Conservation (phyloP, 2,113 vertebrate genomes). For the Aphyosemion australe region DNA sequence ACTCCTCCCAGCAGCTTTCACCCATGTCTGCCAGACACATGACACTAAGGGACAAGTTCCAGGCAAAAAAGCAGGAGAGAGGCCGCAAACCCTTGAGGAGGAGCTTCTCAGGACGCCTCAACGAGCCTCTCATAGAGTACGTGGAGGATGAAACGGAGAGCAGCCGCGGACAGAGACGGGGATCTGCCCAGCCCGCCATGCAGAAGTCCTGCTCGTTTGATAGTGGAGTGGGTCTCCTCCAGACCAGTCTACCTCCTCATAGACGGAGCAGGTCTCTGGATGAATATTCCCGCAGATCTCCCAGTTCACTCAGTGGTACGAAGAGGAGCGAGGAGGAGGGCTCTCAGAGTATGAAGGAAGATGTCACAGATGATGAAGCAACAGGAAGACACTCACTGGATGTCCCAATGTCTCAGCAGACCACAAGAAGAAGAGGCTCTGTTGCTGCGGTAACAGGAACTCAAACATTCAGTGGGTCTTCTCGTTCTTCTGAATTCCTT, state of each 20-base stretch:
- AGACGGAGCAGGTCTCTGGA: conserved; percentile 86
- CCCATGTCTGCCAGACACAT: conserved; percentile 78
- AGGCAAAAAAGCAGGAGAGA: conserved; percentile 82
- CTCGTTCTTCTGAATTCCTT: conserved; percentile 19
- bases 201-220: conserved; percentile 84
- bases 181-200: conserved; percentile 61
- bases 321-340: conserved; percentile 52
- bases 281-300: conserved; percentile 59
- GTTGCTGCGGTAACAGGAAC: conserved; percentile 10
- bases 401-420: conserved; percentile 24
- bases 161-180: conserved; percentile 61
- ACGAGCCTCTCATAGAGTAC: conserved; percentile 91
- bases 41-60: conserved; percentile 74
- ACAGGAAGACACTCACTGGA: conserved; percentile 29
- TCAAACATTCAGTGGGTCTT: not conserved
- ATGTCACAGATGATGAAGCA: conserved; percentile 69
- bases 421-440: conserved; percentile 54
- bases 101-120: conserved; percentile 86
- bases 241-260: conserved; percentile 65
- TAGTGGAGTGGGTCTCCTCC: conserved; percentile 63
- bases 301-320: conserved; percentile 36
- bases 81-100: conserved; percentile 84
- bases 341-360: conserved; percentile 61
- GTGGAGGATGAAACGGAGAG: conserved; percentile 81
- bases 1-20: conserved; percentile 81